These are phyloP conservation scores for Fistularia tabacaria DNA, from an alignment of 2,797 vertebrate species.

Conservation along the genomic window DNA sequence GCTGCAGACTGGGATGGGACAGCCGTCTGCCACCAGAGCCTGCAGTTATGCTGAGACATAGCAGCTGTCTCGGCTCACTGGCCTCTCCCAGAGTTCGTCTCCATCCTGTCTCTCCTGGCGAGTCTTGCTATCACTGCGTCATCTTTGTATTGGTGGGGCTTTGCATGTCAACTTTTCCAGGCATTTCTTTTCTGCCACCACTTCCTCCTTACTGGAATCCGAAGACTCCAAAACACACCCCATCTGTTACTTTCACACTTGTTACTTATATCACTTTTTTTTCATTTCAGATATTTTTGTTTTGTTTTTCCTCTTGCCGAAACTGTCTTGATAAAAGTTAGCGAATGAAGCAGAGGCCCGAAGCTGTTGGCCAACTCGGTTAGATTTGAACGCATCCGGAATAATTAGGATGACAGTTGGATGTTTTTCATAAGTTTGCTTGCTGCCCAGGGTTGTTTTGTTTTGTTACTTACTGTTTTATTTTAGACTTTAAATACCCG, in stretches of 20 bases:
- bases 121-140: not conserved
- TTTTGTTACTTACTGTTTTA: constrained; percentile 18
- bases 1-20: constrained; percentile 18
- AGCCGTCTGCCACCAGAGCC: constrained; percentile 13
- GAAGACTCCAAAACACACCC: too few relatives aligned
- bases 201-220: too few relatives aligned
- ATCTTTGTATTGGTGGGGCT: not conserved
- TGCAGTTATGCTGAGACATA: constrained; percentile 10
- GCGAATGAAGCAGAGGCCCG: constrained; percentile 15
- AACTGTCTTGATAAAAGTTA: not conserved
- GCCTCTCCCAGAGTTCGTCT: constrained; percentile 1
- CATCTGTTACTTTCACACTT: too few relatives aligned
- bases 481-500: too few relatives aligned
- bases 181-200: too few relatives aligned
- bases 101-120: not conserved
- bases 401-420: constrained; percentile 34
- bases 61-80: constrained; percentile 26
- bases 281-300: too few relatives aligned
- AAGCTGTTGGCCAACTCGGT: constrained; percentile 19
- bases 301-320: too few relatives aligned
- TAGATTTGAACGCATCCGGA: constrained; percentile 35
- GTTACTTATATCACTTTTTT: too few relatives aligned
- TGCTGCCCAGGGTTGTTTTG: constrained; percentile 40
- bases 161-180: too few relatives aligned
- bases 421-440: constrained; percentile 25